Evolutionary conservation across 2,797 vertebrate species (phyloP), one percentile per base, ranked within the genome.

Genomic region (Sebastes kiyomatsui): DNA sequence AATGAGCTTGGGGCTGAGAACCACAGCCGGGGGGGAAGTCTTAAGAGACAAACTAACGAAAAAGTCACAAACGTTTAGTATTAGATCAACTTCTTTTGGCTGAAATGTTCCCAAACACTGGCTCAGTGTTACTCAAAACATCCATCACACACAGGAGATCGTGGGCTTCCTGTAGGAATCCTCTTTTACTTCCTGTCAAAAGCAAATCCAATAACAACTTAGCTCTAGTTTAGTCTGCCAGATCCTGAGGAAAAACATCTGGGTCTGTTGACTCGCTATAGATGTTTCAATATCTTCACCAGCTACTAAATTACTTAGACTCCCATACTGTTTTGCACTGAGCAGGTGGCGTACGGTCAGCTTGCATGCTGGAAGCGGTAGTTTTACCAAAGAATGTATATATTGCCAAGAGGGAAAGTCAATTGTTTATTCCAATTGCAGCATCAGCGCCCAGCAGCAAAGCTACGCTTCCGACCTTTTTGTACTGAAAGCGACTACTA

Each of bases 161-260:
- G 1, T 7, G 14, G 2, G 11, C 42, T 67, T 62, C 32, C 23
- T 1, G 42, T 4, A 52, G 11, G 32, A 52, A 56, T 65, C 64
- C 64, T 72, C 42, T 27, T 76, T 22, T 33, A 46, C 32, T 62
- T 67, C 46, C 68, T 42, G 23, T 72, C n/a, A 32, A 80, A 81
- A 54, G 3, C 18, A 25, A 46, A 27, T 72, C 61, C 68, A 55
- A 32, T 7, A 54, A 67, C 46, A 67, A 56, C 46, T 56, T 18
- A 33, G 25, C 28, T 22, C 14, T 46, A 42, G 66, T 49, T 59
- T 38, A 42, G 11, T 60, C n/a, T 68, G 54, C 60, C 71, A 62
- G 1, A 20, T 64, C 73, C 58, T 38, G 67, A 75, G 69, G n/a
- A 72, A 54, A 75, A 71, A 62, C 84, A 83, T 61, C 65, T 85